These are phyloP conservation scores for Hylaeus anthracinus DNA, from an alignment of 1,140 invertebrate genomes.

Conservation along the genomic window DNA sequence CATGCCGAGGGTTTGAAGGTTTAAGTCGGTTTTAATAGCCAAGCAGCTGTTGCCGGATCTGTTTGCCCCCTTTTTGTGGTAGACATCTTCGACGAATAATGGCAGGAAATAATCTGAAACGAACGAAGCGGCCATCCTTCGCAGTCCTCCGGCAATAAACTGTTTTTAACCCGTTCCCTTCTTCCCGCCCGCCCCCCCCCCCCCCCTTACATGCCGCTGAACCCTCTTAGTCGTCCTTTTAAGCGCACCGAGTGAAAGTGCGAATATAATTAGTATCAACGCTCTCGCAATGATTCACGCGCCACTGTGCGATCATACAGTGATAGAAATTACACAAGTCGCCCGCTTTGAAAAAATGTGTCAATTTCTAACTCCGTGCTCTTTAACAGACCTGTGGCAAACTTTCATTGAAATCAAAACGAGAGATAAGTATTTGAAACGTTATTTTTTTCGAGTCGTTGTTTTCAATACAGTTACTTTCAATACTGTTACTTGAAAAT, in stretches of 20 bases:
- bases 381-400: too few species aligned
- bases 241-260: not conserved
- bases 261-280: not conserved
- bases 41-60: conserved; percentile 66
- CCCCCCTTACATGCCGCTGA: not conserved
- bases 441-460: too few species aligned
- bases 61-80: conserved; percentile 60
- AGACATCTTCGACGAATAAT: conserved; percentile 65
- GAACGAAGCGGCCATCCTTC: conserved; percentile 38
- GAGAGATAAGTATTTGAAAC: too few species aligned
- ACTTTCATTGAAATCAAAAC: too few species aligned
- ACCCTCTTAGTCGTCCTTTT: conserved; percentile 9
- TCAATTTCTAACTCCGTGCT: too few species aligned
- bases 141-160: conserved; percentile 56
- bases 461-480: too few species aligned
- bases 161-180: conserved; percentile 42
- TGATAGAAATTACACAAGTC: too few species aligned
- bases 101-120: conserved; percentile 62
- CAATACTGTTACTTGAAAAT: too few species aligned
- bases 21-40: conserved; percentile 68
- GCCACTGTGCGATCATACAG: too few species aligned
- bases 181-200: not conserved
- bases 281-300: not conserved
- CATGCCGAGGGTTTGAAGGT: conserved; percentile 54
- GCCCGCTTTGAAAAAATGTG: not conserved